Evolutionary conservation across 2,888 invertebrate genomes (phyloP), one percentile per base, ranked within the genome.

Genomic region (Cheilosia soror): DNA sequence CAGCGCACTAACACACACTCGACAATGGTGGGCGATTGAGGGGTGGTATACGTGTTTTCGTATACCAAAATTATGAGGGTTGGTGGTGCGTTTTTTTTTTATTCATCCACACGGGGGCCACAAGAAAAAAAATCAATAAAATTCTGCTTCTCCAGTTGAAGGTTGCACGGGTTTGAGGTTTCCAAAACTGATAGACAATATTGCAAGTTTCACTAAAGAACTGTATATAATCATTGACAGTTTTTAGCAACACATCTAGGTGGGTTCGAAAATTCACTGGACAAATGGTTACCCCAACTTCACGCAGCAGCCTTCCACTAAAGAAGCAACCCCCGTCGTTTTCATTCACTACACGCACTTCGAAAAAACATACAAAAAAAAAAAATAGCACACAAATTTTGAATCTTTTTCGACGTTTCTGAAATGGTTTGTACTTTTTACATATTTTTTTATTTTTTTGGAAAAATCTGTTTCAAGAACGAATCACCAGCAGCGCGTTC

Each of bases 81-180:
- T 80, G 80, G 62, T 80, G 66, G 66, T 66, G 81, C 71, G 71
- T 72, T 72, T 68, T 72, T 78, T 44, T 33, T 57, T 51, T 15
- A 40, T 47, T 58, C 63, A 37, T 68, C 49, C 63, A 68, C 60
- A 77, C 71, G 42, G 72, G 40, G 49, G 5, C 9, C 62, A 68
- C 68, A 57, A 68, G 51, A 69, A 47, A 75, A 79, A 85, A 85
- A 85, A 85, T 85, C 85, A 77, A 85, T 85, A 85, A 80, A 80
- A 63, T 37, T 69, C 57, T 71, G 66, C 71, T 81, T 80, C 85
- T 85, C 72, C 80, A 81, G 76, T 76, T 85, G 85, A 85, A 85
- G 85, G 85, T 77, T 81, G 80, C 80, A 68, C 76, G 66, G 68
- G 53, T 44, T 51, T 72, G 51, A 44, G 49, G 69, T 33, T 72